phyloP scores from a whole-genome alignment of 2,888 invertebrate species.

The Hofmannophila pseudospretella region DNA sequence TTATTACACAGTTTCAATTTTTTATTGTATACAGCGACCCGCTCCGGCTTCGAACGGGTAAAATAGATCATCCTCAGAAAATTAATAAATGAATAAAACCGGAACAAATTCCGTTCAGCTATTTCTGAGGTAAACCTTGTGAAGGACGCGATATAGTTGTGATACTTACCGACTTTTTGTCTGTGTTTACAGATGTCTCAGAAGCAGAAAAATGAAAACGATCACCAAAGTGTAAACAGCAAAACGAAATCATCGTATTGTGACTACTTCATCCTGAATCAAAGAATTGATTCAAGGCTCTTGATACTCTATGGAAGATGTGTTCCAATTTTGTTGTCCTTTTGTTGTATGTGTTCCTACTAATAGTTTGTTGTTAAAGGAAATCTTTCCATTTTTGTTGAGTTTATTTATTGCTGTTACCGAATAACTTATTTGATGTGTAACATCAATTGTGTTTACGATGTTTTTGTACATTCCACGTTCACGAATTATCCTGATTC shows the following conservation, averaged over 20 bases:
- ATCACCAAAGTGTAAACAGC: conserved; percentile 61
- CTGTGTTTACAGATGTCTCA: conserved; percentile 46
- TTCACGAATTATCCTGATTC: background rate
- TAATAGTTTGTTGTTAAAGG: conserved; percentile 7
- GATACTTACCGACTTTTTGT: background rate
- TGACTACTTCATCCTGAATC: conserved; percentile 13
- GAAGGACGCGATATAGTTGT: too few relatives aligned
- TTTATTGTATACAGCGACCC: too few relatives aligned
- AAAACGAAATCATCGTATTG: conserved; percentile 4
- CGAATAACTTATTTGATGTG: conserved; percentile 12
- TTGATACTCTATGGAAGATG: conserved; percentile 7
- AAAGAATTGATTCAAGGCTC: conserved; percentile 12
- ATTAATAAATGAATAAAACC: too few relatives aligned
- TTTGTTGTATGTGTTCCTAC: conserved; percentile 5
- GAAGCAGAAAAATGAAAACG: conserved; percentile 59
- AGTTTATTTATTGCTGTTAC: conserved; percentile 13
- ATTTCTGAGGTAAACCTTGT: too few relatives aligned
- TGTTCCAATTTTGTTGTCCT: conserved; percentile 10
- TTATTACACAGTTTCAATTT: too few relatives aligned
- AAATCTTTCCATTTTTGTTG: conserved; percentile 7
- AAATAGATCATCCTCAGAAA: too few relatives aligned
- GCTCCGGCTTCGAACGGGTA: too few relatives aligned
- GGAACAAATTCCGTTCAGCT: too few relatives aligned
- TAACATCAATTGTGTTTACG: conserved; percentile 9
- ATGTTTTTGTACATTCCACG: conserved; percentile 8